phyloP scores from a whole-genome alignment of 2,888 invertebrate species.

The Macropis europaea region DNA sequence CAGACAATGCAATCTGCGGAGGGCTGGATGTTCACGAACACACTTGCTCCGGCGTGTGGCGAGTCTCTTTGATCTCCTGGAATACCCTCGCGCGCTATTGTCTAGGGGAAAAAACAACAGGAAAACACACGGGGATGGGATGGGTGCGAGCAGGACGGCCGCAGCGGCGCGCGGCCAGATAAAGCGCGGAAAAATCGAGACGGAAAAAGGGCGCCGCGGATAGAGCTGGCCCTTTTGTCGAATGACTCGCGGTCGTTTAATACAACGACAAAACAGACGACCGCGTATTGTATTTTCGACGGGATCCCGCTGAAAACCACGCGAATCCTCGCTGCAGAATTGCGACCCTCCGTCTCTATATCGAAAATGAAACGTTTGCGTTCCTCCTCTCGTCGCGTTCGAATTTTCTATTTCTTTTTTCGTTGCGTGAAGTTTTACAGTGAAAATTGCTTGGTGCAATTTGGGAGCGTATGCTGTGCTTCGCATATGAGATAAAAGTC shows the following conservation, averaged over 20 bases:
- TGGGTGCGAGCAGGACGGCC: slow-evolving; percentile 4
- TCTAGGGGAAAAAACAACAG: slow-evolving; percentile 42
- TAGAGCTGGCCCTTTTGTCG: slow-evolving; percentile 17
- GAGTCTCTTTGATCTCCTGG: slow-evolving; percentile 55
- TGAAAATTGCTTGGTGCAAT: too few species aligned
- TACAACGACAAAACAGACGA: slow-evolving; percentile 3
- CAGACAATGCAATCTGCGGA: slow-evolving; percentile 45
- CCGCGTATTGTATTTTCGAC: slow-evolving; percentile 3
- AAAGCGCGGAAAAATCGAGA: slow-evolving; percentile 28
- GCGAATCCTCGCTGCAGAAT: neutral
- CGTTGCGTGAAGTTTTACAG: too few species aligned
- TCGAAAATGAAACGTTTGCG: too few species aligned
- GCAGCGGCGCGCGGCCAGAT: neutral
- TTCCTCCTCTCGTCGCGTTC: too few species aligned
- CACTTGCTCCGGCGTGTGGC: slow-evolving; percentile 24
- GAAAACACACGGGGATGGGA: slow-evolving; percentile 19
- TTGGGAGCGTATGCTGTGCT: too few species aligned
- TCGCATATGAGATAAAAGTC: too few species aligned
- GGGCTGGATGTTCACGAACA: slow-evolving; percentile 2
- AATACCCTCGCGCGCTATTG: slow-evolving; percentile 39
- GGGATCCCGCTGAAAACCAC: neutral
- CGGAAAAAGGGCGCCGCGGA: slow-evolving; percentile 21
- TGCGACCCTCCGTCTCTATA: too few species aligned
- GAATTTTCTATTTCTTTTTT: too few species aligned
- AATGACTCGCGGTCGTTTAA: slow-evolving; percentile 25